phyloP scores from a whole-genome alignment of 2,888 invertebrate species.

The Drosophila phalerata region DNA sequence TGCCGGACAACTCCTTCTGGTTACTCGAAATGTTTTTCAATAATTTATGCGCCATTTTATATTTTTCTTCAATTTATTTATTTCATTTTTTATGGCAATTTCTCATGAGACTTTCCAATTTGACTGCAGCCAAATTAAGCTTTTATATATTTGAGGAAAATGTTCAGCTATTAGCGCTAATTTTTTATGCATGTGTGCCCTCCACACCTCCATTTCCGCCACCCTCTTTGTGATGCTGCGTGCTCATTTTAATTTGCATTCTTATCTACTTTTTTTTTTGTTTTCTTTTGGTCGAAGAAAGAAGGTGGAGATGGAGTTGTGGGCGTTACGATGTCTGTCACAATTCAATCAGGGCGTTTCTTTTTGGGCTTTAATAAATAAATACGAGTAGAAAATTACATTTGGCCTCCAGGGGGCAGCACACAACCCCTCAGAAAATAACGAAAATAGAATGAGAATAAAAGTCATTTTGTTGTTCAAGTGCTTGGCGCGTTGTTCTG shows the following conservation, averaged over 20 bases:
- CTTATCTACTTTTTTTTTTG: conserved; percentile 41
- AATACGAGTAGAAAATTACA: conserved; percentile 77
- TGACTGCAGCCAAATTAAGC: conserved; percentile 44
- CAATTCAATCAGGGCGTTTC: conserved; percentile 71
- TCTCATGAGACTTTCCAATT: conserved; percentile 53
- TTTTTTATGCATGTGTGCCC: conserved; percentile 53
- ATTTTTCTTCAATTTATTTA: conserved; percentile 28
- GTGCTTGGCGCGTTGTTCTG: conserved; percentile 27
- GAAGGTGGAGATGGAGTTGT: not conserved
- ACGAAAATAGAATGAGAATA: conserved; percentile 9
- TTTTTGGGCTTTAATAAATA: conserved; percentile 71
- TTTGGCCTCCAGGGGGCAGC: conserved; percentile 68
- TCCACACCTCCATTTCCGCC: conserved; percentile 1
- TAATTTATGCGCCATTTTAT: conserved; percentile 49
- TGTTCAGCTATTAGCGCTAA: conserved; percentile 55
- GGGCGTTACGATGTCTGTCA: conserved; percentile 57
- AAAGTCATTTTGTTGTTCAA: conserved; percentile 58
- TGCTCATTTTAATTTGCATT: conserved; percentile 75
- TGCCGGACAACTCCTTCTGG: conserved; percentile 1
- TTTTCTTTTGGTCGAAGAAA: not conserved
- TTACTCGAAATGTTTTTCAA: conserved; percentile 43
- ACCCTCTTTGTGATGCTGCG: conserved; percentile 1
- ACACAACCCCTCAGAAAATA: conserved; percentile 28
- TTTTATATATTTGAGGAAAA: conserved; percentile 26
- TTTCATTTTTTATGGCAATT: conserved; percentile 40